Percentiles rank a stretch among this genome's conserved stretches.
Evolutionary conservation across 2,888 invertebrate genomes (phyloP).

Genomic region (Dryobotodes eremita): DNA sequence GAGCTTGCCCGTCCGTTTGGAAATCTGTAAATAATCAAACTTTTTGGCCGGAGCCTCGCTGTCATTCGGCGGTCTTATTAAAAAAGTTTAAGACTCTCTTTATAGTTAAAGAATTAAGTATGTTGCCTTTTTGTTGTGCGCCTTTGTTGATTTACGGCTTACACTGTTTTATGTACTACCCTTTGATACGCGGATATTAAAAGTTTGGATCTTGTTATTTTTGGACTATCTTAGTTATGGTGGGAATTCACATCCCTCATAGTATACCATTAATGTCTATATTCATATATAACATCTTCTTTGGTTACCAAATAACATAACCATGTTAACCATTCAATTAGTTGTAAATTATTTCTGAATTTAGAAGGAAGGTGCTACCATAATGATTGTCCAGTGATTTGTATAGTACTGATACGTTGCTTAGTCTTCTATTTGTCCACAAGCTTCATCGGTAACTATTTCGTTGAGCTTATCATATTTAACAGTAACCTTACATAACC

Average conservation of each 20-base stretch:
- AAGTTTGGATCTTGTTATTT: constrained; percentile 41
- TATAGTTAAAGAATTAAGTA: constrained; percentile 67
- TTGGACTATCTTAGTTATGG: not conserved
- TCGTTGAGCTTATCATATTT: constrained; percentile 15
- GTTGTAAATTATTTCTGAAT: not conserved
- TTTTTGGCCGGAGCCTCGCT: constrained; percentile 42
- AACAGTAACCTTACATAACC: not conserved
- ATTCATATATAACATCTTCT: not conserved
- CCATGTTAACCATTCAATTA: not conserved
- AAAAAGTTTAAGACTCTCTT: constrained; percentile 68
- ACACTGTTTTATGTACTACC: constrained; percentile 41
- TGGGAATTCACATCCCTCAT: not conserved
- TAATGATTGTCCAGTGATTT: constrained; percentile 1
- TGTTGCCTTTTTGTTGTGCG: constrained; percentile 56
- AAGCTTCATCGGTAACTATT: not conserved
- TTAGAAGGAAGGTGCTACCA: not conserved
- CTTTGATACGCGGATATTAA: constrained; percentile 52
- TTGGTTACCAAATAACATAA: not conserved
- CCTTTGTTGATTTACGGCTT: constrained; percentile 55
- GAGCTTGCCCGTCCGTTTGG: constrained; percentile 56
- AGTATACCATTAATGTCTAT: not conserved
- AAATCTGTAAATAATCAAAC: constrained; percentile 69
- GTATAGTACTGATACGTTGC: too few species aligned
- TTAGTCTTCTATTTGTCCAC: not conserved
- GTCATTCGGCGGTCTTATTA: constrained; percentile 69